Evolutionary conservation across 2,888 invertebrate species (phyloP), one percentile per base, ranked within the genome.

Genomic region (Punctoribates punctum): DNA sequence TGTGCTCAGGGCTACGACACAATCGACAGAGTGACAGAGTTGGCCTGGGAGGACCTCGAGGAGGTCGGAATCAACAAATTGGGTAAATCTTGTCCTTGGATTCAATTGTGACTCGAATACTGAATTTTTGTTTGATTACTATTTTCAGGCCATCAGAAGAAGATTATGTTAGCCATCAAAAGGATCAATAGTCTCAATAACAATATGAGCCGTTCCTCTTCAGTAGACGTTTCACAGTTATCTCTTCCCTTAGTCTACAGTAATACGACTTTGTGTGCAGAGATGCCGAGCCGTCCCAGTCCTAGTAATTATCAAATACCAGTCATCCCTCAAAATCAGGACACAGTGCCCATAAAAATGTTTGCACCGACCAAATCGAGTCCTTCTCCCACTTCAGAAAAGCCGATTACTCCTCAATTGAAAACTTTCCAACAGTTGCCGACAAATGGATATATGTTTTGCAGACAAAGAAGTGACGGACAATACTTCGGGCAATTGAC

Each of bases 31-130:
- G 93, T 97, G 75, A 93, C 94, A 46, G 94, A 96, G 83, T 89
- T 99, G 75, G 94, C 94, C 77, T 98, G 97, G 96, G 99, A 99
- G 83, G 99, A 99, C 86, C 88, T 99, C 83, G 98, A 99, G 86
- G 98, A 99, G 83, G 95, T 98, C 84, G 87, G 87, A 60, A 85
- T 87, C 60, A 85, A 84, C 77, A 84, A 84, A 80, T 81, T 87
- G 75, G 85, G 85, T 85, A 81, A 79, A 80, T 74, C 65, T 20
- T 23, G 23, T 62, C n/a, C 8, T 46, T 23, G 42, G 15, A 25
- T 23, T n/a, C n/a, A 48, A 17, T 48, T 48, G 46, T 48, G n/a
- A 42, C 34, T 38, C 27, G 34, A 34, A 34, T 34, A 34, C 8
- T 34, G 34, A 34, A 34, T 8, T 34, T 6, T 34, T 34, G 34